Percentiles rank a stretch among this genome's conserved stretches.
These are phyloP conservation scores for Silurus aristotelis DNA, from an alignment of 2,797 vertebrate species.

Conservation along the genomic window DNA sequence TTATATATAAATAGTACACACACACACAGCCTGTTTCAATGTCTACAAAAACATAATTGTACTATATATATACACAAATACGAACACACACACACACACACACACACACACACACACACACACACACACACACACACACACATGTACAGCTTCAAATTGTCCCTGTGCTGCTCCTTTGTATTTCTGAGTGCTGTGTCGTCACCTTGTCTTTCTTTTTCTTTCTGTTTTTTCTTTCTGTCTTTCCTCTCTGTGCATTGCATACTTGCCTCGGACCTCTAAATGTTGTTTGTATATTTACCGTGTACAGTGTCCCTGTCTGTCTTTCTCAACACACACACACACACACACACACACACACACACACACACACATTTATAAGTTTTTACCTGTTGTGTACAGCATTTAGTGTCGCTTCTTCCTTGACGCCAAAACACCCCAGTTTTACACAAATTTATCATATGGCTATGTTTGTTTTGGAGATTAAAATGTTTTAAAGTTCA, in stretches of 20 bases:
- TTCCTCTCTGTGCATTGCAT: conserved; percentile 43
- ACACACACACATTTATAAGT: conserved; percentile 16
- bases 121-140: conserved; percentile 27
- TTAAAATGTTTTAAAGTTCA: no score
- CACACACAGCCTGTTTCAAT: no score
- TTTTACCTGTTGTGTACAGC: conserved; percentile 38
- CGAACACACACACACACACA: not conserved
- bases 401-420: conserved; percentile 37
- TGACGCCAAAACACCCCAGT: not conserved
- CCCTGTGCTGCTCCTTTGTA: conserved; percentile 52
- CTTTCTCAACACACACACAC: conserved; percentile 34
- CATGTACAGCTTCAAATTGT: conserved; percentile 46
- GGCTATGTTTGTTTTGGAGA: not conserved
- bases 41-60: no score
- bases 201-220: conserved; percentile 48
- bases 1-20: not conserved
- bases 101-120: conserved; percentile 11
- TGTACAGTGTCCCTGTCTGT: conserved; percentile 44
- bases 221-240: conserved; percentile 42
- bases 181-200: conserved; percentile 53
- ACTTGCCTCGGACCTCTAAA: conserved; percentile 55
- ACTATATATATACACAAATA: no score
- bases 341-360: conserved; percentile 31
- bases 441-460: not conserved
- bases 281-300: conserved; percentile 57